Evolutionary conservation across 2,888 invertebrate species (phyloP), one percentile per base, ranked within the genome.

Genomic region (Herminia tarsipennalis): DNA sequence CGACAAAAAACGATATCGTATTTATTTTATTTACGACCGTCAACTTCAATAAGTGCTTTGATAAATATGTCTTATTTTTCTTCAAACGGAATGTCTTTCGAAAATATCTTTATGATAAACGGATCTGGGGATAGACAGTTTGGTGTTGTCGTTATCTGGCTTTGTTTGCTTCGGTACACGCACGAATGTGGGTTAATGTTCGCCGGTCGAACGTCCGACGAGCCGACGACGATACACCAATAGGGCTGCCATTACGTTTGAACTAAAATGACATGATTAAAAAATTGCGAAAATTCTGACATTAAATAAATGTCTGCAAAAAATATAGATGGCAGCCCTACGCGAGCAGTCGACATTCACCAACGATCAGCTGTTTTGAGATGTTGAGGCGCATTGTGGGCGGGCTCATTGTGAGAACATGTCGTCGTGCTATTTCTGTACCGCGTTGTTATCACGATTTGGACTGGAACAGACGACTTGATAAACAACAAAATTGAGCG

Each of bases 171-270:
- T 55, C 28, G 43, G 46, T 48, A 46, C 45, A 44, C 36, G 32
- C n/a, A 22, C 8, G 16, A 13, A 56, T 43, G 52, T 60, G 56
- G 60, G 59, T 41, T 56, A 60, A 42, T 41, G 52, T 8, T 40
- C 35, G 38, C 12, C 13, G 5, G 28, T 22, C 24, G 30, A 18
- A 18, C 25, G 39, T 17, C 40, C 38, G 16, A 18, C 12, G 21
- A 29, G 10, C 40, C 38, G 16, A 18, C 12, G 21, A 29, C 28
- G 29, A n/a, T 8, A 14, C 38, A 10, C 14, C 9, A 10, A 10
- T 21, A 29, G 10, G 21, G 29, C 20, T 8, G 22, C 20, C 27
- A 20, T 17, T 25, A 25, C 17, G 5, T n/a, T 33, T 8, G 21
- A 33, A 33, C 18, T 33, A 21, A n/a, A 12, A 33, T 12, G 8